These are phyloP conservation scores for Drosophila melanogaster DNA, from an alignment of 1,140 invertebrate species.

Conservation along the genomic window DNA sequence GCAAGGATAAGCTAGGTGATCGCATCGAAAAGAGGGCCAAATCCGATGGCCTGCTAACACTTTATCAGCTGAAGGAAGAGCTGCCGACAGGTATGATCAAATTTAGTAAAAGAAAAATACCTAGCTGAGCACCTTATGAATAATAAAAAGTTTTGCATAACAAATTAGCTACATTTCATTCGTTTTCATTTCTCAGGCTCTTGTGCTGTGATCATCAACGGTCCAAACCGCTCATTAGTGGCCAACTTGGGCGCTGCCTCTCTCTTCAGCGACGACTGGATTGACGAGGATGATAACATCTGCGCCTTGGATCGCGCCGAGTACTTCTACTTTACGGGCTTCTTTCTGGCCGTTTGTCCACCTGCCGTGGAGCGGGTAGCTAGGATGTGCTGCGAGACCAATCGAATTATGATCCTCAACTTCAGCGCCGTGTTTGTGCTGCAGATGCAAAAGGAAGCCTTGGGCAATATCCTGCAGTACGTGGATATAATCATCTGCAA, in stretches of 20 bases:
- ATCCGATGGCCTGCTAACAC: constrained; percentile 92
- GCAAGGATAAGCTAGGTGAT: constrained; percentile 94
- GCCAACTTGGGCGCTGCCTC: constrained; percentile 67
- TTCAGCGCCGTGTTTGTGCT: constrained; percentile 66
- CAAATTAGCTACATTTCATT: background rate
- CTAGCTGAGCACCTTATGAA: background rate
- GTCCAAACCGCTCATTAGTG: constrained; percentile 47
- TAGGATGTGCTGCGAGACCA: constrained; percentile 10
- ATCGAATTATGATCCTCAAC: constrained; percentile 49
- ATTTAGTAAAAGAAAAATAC: no score
- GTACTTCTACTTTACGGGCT: constrained; percentile 61
- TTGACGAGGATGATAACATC: constrained; percentile 48
- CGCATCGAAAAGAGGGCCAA: constrained; percentile 93
- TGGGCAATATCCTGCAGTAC: constrained; percentile 39
- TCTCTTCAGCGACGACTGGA: constrained; percentile 43
- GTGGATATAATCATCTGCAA: constrained; percentile 60
- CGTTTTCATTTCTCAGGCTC: constrained; percentile 87
- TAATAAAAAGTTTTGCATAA: background rate
- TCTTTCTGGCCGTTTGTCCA: constrained; percentile 59
- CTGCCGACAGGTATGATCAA: constrained; percentile 88
- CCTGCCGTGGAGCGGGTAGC: constrained; percentile 24
- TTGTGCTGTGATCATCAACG: constrained; percentile 91
- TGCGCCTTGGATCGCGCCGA: constrained; percentile 45
- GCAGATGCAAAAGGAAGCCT: constrained; percentile 25
- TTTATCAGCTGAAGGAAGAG: constrained; percentile 91